Percentiles rank a stretch among this genome's conserved stretches.
Conservation (phyloP, 2,888 invertebrate species). For the Amphipyra berbera region DNA sequence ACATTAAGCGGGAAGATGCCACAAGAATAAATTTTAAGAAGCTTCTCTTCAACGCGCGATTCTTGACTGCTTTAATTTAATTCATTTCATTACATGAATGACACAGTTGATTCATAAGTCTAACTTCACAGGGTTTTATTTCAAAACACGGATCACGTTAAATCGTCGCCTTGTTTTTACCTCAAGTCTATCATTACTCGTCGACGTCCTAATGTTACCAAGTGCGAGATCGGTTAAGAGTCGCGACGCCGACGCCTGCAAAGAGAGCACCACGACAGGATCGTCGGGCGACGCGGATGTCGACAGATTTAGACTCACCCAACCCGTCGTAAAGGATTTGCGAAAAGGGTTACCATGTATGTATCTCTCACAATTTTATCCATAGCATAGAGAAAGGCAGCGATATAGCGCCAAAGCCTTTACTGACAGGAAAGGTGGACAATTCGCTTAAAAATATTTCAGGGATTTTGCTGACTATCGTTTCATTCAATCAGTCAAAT, state of each 20-base stretch:
- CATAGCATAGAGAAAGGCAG: neutral
- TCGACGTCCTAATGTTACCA: constrained; percentile 50
- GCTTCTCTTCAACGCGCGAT: constrained; percentile 9
- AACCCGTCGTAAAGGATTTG: constrained; percentile 65
- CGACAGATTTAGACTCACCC: constrained; percentile 78
- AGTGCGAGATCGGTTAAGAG: constrained; percentile 55
- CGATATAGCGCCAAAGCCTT: neutral
- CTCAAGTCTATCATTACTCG: constrained; percentile 49
- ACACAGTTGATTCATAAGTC: constrained; percentile 1
- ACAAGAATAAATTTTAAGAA: constrained; percentile 30
- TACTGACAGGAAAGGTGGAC: too few relatives aligned
- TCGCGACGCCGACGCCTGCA: constrained; percentile 65
- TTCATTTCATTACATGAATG: constrained; percentile 12
- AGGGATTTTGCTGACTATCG: neutral
- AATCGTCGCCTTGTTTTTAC: constrained; percentile 25
- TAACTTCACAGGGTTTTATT: constrained; percentile 28
- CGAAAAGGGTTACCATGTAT: constrained; percentile 53
- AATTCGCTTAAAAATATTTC: too few relatives aligned
- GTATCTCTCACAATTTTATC: constrained; percentile 21
- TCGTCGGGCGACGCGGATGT: constrained; percentile 78
- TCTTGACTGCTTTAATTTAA: neutral
- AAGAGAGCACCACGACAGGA: constrained; percentile 64
- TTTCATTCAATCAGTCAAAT: neutral
- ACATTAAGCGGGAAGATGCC: constrained; percentile 28
- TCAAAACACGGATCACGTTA: constrained; percentile 27